Evolutionary conservation across 2,113 vertebrate genomes (phyloP), one percentile per base, ranked within the genome.

Genomic region (Empidonax alnorum): DNA sequence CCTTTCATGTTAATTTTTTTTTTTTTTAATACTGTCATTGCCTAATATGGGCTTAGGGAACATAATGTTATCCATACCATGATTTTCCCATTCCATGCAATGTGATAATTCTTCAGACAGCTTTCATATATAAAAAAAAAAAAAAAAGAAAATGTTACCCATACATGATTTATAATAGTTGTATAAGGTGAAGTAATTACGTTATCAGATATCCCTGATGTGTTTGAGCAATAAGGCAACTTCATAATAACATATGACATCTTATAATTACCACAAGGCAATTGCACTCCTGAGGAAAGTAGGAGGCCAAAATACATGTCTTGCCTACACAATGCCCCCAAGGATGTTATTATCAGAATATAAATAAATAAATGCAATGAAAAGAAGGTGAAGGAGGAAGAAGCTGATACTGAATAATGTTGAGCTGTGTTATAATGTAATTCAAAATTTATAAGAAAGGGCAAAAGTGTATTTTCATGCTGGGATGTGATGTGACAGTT

Each of bases 211-310:
- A 97, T 96, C 96, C 91, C 93, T 95, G 93, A 97, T 72, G 39
- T 94, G 95, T 90, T 95, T 94, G 93, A 97, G 97, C 96, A 97
- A 97, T 97, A 98, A 98, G 96, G 87, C 92, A 97, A 94, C 90
- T 97, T 94, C 96, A 96, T 97, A 97, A 97, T 95, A 97, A 96
- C 84, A 87, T 89, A 94, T 35, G 88, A 97, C 97, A 95, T 97
- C 93, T 97, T 98, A 97, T 97, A 98, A 98, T 98, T 98, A 98
- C 97, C 61, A 39, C 85, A 84, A 97, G 85, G 90, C 92, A 97
- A 98, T 97, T 96, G 92, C 67, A 87, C 97, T 97, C 97, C 85
- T 95, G 97, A 97, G 97, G 76, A 97, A 97, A 96, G 44, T 80
- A 66, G 94, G 84, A 91, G 91, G 92, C 94, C 97, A 94, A 83